A percentile compares a stretch with the other conserved stretches of the same genome.
These are phyloP conservation scores for Homarus americanus DNA, from an alignment of 1,140 invertebrate genomes.

Conservation along the genomic window DNA sequence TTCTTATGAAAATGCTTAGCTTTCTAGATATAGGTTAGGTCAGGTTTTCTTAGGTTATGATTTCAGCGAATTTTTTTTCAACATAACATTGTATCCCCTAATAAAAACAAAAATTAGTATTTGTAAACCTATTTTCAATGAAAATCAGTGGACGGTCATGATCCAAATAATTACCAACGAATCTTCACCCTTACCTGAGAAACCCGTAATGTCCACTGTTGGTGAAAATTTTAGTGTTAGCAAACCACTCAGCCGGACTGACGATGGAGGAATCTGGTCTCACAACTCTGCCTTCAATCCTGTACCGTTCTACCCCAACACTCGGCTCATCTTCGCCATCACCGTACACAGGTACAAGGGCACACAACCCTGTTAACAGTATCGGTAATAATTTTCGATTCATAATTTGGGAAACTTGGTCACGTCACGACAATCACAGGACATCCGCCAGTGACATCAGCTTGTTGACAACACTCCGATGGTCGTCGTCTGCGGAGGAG, in stretches of 20 bases:
- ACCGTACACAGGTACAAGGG: not conserved
- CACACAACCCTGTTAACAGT: not conserved
- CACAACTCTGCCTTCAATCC: conserved; percentile 61
- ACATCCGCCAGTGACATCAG: conserved; percentile 12
- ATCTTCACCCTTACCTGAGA: conserved; percentile 63
- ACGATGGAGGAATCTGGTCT: conserved; percentile 58
- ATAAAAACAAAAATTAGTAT: too few relatives aligned
- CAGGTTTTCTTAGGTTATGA: too few relatives aligned
- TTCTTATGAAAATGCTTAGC: too few relatives aligned
- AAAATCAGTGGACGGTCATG: too few relatives aligned
- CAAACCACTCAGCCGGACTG: conserved; percentile 57
- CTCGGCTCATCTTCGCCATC: conserved; percentile 48
- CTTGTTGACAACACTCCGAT: conserved; percentile 38
- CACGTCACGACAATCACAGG: not conserved
- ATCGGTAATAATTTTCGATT: not conserved
- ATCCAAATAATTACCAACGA: too few relatives aligned
- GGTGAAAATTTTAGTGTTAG: conserved; percentile 61
- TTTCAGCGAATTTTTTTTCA: too few relatives aligned
- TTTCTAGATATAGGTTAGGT: too few relatives aligned
- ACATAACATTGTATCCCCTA: too few relatives aligned
- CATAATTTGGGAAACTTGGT: not conserved
- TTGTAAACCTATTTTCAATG: too few relatives aligned
- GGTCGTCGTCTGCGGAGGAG: not conserved
- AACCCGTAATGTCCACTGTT: conserved; percentile 64
- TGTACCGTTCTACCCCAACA: conserved; percentile 46